These are phyloP conservation scores for Oligia fasciuncula DNA, from an alignment of 2,888 invertebrate species.

Conservation along the genomic window DNA sequence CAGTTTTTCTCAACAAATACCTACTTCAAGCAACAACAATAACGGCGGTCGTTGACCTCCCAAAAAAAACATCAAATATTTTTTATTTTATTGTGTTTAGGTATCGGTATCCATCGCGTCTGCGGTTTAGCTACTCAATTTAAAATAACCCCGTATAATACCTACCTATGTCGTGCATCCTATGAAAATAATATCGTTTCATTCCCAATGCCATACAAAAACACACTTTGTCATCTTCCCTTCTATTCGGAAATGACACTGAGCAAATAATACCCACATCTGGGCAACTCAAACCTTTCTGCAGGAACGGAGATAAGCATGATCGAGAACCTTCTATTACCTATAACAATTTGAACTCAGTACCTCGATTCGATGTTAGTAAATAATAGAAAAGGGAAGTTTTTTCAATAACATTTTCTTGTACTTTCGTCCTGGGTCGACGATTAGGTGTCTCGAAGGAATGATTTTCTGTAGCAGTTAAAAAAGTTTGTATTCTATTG, in stretches of 20 bases:
- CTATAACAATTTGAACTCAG: slow-evolving; percentile 36
- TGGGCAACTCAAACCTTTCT: slow-evolving; percentile 51
- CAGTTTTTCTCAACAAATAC: too few species aligned
- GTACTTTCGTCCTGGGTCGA: slow-evolving; percentile 19
- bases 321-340: slow-evolving; percentile 57
- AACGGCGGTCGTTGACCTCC: too few species aligned
- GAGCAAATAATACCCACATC: slow-evolving; percentile 40
- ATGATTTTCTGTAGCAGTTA: slow-evolving; percentile 15
- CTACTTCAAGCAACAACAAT: too few species aligned
- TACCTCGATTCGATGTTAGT: slow-evolving; percentile 42
- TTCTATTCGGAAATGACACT: slow-evolving; percentile 11
- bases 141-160: too few species aligned
- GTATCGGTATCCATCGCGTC: too few species aligned
- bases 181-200: slow-evolving; percentile 23
- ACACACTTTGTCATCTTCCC: slow-evolving; percentile 33
- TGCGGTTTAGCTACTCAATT: too few species aligned
- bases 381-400: slow-evolving; percentile 42
- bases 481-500: slow-evolving; percentile 14
- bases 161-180: background rate
- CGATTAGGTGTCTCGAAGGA: background rate
- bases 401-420: slow-evolving; percentile 43
- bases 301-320: slow-evolving; percentile 60
- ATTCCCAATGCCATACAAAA: slow-evolving; percentile 23
- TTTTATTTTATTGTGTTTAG: too few species aligned
- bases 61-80: too few species aligned